Evolutionary conservation across 2,113 vertebrate genomes (phyloP).

Genomic region (Pomatorhinus ruficollis): DNA sequence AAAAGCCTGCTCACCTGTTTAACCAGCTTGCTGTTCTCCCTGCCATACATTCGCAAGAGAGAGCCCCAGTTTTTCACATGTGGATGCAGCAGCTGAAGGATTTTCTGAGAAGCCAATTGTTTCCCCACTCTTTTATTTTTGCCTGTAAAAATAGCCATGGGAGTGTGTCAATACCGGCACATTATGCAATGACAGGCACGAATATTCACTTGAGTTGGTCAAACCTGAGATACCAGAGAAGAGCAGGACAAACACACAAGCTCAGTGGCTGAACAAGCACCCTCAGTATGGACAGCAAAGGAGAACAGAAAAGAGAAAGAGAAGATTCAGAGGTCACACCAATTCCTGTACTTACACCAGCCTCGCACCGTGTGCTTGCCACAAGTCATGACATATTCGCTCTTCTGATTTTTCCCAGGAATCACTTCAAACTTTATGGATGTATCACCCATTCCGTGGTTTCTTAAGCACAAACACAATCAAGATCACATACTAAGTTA

Average conservation of each 20-base stretch:
- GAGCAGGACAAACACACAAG: neutral
- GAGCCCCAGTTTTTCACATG: conserved; percentile 99
- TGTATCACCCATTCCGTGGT: conserved; percentile 99
- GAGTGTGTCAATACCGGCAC: neutral
- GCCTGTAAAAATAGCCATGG: conserved; percentile 71
- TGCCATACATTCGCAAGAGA: conserved; percentile 95
- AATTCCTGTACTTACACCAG: conserved; percentile 90
- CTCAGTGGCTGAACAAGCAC: neutral
- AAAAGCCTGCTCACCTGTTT: conserved; percentile 85
- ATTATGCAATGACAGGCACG: fast-evolving
- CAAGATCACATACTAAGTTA: neutral
- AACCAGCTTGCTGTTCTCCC: conserved; percentile 97
- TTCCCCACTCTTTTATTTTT: conserved; percentile 98
- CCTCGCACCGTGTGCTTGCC: conserved; percentile 97
- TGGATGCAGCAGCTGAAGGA: conserved; percentile 96
- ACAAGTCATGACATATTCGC: conserved; percentile 98
- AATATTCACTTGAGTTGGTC: neutral
- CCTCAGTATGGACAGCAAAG: neutral
- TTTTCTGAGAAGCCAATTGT: conserved; percentile 97
- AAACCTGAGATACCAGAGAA: neutral
- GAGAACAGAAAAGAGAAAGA: neutral
- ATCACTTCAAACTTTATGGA: conserved; percentile 99
- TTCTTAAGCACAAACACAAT: conserved; percentile 79
- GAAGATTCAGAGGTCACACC: neutral
- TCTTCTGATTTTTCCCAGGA: conserved; percentile 99